A percentile compares a stretch with the other conserved stretches of the same genome.
These are phyloP conservation scores for Diarsia brunnea DNA, from an alignment of 2,888 invertebrate genomes.

Conservation along the genomic window DNA sequence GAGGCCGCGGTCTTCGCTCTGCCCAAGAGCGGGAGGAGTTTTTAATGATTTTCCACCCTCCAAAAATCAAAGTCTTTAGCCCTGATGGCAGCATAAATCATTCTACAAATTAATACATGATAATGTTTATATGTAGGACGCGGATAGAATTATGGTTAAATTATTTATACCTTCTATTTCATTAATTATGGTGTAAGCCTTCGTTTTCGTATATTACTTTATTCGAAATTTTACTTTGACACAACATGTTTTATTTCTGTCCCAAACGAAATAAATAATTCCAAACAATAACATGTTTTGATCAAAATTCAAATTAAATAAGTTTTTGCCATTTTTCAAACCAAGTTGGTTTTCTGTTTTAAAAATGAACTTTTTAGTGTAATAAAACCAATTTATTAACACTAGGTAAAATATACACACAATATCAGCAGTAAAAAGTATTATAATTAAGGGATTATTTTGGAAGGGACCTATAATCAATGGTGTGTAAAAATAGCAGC, in stretches of 20 bases:
- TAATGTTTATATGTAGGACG: too few species aligned
- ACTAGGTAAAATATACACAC: neutral
- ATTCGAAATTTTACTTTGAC: neutral
- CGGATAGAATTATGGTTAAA: too few species aligned
- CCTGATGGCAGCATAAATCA: too few species aligned
- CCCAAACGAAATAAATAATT: slow-evolving; percentile 7
- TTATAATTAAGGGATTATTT: too few species aligned
- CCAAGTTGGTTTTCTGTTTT: slow-evolving; percentile 6
- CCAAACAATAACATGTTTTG: slow-evolving; percentile 12
- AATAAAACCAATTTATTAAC: neutral
- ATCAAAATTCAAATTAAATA: slow-evolving; percentile 22
- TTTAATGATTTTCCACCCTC: too few species aligned
- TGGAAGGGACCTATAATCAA: too few species aligned
- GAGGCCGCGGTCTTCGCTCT: too few species aligned
- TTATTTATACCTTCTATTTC: too few species aligned
- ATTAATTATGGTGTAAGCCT: neutral
- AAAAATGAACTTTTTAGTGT: neutral
- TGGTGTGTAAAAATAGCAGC: neutral
- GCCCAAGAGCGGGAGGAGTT: too few species aligned
- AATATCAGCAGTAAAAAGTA: neutral
- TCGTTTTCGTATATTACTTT: neutral
- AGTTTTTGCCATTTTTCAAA: slow-evolving; percentile 19
- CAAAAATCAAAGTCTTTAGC: too few species aligned
- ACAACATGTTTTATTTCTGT: neutral
- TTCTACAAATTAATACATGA: too few species aligned